A percentile compares a stretch with the other conserved stretches of the same genome.
phyloP scores from a whole-genome alignment of 30 jellyfish, hydroid and myxozoan species.

The Pseudorhiza aurosa region DNA sequence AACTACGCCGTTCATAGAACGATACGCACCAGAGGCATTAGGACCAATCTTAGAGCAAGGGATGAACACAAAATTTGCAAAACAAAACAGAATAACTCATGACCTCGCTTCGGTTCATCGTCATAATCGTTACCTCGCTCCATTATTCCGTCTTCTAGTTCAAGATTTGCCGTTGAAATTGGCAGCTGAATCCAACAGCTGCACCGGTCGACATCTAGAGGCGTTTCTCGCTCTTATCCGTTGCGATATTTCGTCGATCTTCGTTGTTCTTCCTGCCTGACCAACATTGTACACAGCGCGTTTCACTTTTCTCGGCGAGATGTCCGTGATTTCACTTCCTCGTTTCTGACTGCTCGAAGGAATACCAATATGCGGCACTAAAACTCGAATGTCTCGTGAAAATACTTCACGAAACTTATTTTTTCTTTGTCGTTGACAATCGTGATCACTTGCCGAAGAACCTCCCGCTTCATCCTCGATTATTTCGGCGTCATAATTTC shows the following conservation, averaged over 20 bases:
- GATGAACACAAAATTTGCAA: too few species aligned
- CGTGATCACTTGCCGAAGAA: too few species aligned
- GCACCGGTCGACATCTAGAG: neutral
- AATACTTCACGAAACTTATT: too few species aligned
- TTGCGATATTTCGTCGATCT: constrained; percentile 30
- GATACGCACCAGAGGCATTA: too few species aligned
- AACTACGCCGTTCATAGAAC: too few species aligned
- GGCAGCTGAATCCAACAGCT: constrained; percentile 9
- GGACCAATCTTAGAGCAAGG: too few species aligned
- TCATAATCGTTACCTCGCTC: neutral
- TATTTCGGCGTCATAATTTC: too few species aligned
- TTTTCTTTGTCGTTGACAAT: too few species aligned
- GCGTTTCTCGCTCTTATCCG: constrained; percentile 26
- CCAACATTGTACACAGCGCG: neutral
- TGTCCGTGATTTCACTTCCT: neutral
- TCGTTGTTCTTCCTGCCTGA: neutral
- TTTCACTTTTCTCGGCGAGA: constrained; percentile 6
- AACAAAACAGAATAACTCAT: too few species aligned
- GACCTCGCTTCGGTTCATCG: too few species aligned
- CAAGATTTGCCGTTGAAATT: neutral
- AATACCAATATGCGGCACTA: neutral
- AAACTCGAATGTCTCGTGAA: neutral
- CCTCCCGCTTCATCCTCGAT: too few species aligned
- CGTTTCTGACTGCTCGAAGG: neutral
- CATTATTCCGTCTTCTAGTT: neutral